These are phyloP conservation scores for Sebastiscus tertius DNA, from an alignment of 2,797 vertebrate species.

Conservation along the genomic window DNA sequence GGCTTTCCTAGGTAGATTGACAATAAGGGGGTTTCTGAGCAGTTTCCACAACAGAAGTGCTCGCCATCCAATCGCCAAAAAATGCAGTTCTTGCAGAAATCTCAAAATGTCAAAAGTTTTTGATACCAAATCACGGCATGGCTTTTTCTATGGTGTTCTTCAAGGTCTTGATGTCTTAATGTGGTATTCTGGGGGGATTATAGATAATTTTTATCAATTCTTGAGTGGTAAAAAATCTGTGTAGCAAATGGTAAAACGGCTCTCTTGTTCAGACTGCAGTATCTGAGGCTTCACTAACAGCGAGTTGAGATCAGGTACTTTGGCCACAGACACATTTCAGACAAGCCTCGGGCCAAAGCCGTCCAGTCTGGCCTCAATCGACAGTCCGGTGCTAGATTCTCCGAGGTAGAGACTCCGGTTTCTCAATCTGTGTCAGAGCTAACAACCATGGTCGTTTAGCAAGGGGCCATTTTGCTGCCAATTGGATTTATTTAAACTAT, in stretches of 20 bases:
- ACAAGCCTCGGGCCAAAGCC: slow-evolving; percentile 22
- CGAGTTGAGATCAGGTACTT: not conserved
- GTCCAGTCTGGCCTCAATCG: not conserved
- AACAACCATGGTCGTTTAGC: not conserved
- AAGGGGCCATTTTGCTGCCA: not conserved
- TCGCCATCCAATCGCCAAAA: no score
- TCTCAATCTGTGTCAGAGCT: slow-evolving; percentile 26
- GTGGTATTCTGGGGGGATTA: no score
- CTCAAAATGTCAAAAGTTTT: no score
- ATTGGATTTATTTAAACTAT: slow-evolving; percentile 37
- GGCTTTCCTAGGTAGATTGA: no score
- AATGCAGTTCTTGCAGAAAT: no score
- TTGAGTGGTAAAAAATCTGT: no score
- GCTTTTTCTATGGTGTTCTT: no score
- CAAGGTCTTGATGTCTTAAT: no score
- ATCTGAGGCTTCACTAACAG: not conserved
- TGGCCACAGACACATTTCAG: slow-evolving; percentile 32
- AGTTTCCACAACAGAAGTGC: no score
- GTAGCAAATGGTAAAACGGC: not conserved
- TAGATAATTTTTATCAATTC: no score
- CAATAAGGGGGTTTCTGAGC: no score
- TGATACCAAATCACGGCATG: no score
- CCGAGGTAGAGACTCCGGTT: not conserved
- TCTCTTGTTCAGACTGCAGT: not conserved
- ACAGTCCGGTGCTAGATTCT: not conserved